Evolutionary conservation across 92 coral and sea anemone species (phyloP), one percentile per base, ranked within the genome.

Genomic region (Phenganax stokvisi): DNA sequence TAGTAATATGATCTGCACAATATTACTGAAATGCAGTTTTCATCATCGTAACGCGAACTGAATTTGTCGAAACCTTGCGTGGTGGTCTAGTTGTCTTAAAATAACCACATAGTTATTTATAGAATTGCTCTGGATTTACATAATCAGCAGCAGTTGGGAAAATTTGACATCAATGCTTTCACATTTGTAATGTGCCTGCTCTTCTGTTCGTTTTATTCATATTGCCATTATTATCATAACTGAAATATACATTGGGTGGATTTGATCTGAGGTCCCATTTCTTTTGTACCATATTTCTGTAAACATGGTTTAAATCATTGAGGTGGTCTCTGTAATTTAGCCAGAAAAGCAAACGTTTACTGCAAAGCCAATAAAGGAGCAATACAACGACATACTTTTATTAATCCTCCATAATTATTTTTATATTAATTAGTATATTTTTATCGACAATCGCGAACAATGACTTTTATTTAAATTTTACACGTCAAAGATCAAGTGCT

Each of bases 11-110:
- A 68, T 68, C 31, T 68, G 47, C 31, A 68, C 73, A 68, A 68
- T 51, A 29, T 66, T 37, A 66, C 25, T 66, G 72, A 66, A 25
- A 37, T 66, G 28, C 51, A 66, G 2, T 29, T 66, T 66, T 27
- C 25, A 66, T 10, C 31, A 51, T 20, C 51, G 72, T 25, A 61
- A 7, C 67, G 47, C 47, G 67, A 61, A 61, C 37, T 30, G 47
- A 37, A 37, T 37, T 37, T 37, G 47, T 37, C 5, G 47, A 37
- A n/a, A 68, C 73, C 73, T 68, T 68, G 37, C 73, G 52, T 68
- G 53, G 73, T 68, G 73, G 73, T 68, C 73, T 30, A 68, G 73
- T 37, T 37, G 15, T 68, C 53, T 68, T 30, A 68, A 68, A 68
- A 68, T 68, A 68, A 28, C 31, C 73, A 37, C n/a, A 29, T 29